Evolutionary conservation across 2,888 invertebrate species (phyloP).

Genomic region (Watsonalla binaria): DNA sequence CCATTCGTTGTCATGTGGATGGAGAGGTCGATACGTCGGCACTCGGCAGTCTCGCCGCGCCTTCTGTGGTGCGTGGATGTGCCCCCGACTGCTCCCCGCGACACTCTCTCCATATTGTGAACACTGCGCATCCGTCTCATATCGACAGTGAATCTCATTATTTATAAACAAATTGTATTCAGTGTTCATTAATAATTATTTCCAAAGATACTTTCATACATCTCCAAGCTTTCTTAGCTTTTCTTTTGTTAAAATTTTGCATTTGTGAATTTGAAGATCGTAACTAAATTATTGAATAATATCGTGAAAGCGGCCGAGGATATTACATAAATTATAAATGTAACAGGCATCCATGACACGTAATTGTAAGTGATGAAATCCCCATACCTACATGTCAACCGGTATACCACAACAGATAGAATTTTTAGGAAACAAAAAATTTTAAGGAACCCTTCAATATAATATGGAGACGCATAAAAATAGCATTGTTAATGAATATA

Average conservation of each 20-base stretch:
- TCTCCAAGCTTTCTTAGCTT: slow-evolving; percentile 6
- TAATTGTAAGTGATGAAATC: slow-evolving; percentile 18
- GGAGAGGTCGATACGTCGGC: slow-evolving; percentile 51
- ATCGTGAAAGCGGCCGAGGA: slow-evolving; percentile 36
- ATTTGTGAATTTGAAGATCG: slow-evolving; percentile 31
- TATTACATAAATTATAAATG: slow-evolving; percentile 34
- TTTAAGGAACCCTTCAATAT: neutral
- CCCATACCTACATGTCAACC: neutral
- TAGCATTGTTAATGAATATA: no score
- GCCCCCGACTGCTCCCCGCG: neutral
- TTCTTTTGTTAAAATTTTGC: slow-evolving; percentile 9
- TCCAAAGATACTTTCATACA: slow-evolving; percentile 32
- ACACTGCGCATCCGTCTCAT: slow-evolving; percentile 36
- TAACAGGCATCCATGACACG: slow-evolving; percentile 11
- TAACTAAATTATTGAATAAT: slow-evolving; percentile 26
- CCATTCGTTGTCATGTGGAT: slow-evolving; percentile 61
- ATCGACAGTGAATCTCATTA: slow-evolving; percentile 42
- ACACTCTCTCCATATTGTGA: slow-evolving; percentile 20
- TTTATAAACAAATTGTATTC: slow-evolving; percentile 57
- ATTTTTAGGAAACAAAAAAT: neutral
- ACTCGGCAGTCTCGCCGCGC: slow-evolving; percentile 60
- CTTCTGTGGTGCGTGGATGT: slow-evolving; percentile 48
- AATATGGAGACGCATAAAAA: neutral
- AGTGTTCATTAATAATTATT: slow-evolving; percentile 20
- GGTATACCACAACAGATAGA: neutral